These are phyloP conservation scores for Drosophila borborema DNA, from an alignment of 2,888 invertebrate species.

Conservation along the genomic window DNA sequence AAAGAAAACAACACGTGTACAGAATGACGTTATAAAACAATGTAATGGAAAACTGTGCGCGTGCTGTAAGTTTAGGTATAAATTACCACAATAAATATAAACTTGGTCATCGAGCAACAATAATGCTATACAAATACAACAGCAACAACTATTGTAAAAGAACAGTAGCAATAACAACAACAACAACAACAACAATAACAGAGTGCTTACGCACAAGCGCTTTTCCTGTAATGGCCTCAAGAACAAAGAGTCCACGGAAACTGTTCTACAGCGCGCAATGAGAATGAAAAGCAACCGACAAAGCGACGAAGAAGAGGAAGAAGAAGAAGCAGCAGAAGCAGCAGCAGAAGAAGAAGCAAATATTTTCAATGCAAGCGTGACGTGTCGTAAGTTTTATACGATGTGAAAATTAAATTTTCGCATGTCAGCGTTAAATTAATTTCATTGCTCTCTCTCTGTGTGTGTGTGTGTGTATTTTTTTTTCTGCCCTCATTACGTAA, in stretches of 20 bases:
- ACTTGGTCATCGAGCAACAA: slow-evolving; percentile 53
- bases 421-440: slow-evolving; percentile 73
- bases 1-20: slow-evolving; percentile 20
- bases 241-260: slow-evolving; percentile 59
- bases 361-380: slow-evolving; percentile 57
- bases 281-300: slow-evolving; percentile 41
- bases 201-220: slow-evolving; percentile 50
- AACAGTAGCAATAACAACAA: slow-evolving; percentile 10
- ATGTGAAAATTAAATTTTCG: slow-evolving; percentile 74
- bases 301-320: neutral
- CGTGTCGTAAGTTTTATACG: slow-evolving; percentile 48
- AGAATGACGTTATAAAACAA: slow-evolving; percentile 34
- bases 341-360: slow-evolving; percentile 21
- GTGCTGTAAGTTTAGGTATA: slow-evolving; percentile 64
- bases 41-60: slow-evolving; percentile 35
- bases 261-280: slow-evolving; percentile 35
- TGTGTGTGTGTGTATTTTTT: neutral
- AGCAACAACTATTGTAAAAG: slow-evolving; percentile 44
- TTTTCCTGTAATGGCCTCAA: slow-evolving; percentile 40
- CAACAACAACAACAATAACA: slow-evolving; percentile 4
- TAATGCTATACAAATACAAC: slow-evolving; percentile 26
- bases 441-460: slow-evolving; percentile 6
- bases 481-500: slow-evolving; percentile 23
- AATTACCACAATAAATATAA: slow-evolving; percentile 75
- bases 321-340: slow-evolving; percentile 6